These are phyloP conservation scores for Peribatodes rhomboidaria DNA, from an alignment of 2,888 invertebrate species.

Conservation along the genomic window DNA sequence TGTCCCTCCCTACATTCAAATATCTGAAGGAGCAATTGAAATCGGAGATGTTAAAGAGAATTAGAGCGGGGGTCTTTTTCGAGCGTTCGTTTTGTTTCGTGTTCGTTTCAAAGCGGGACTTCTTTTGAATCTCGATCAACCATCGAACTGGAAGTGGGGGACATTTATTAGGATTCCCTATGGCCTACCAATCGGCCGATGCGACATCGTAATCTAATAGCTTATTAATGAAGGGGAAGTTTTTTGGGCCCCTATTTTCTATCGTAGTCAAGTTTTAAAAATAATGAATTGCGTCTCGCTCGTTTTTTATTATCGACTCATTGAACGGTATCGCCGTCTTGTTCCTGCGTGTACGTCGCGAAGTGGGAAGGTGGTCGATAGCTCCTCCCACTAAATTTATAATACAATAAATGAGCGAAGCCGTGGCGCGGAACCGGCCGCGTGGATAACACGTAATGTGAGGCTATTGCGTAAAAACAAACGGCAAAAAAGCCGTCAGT, in stretches of 20 bases:
- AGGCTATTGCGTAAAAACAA: slow-evolving; percentile 82
- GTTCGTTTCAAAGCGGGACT: slow-evolving; percentile 80
- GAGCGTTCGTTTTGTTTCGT: slow-evolving; percentile 83
- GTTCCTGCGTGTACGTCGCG: slow-evolving; percentile 67
- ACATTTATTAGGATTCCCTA: slow-evolving; percentile 85
- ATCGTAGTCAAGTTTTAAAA: slow-evolving; percentile 80
- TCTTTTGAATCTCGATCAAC: slow-evolving; percentile 85
- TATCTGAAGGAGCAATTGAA: slow-evolving; percentile 87
- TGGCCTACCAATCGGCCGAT: slow-evolving; percentile 83
- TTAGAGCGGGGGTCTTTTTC: slow-evolving; percentile 85
- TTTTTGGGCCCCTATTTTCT: slow-evolving; percentile 82
- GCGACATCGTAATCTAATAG: slow-evolving; percentile 85
- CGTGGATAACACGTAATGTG: slow-evolving; percentile 78
- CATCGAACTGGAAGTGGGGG: slow-evolving; percentile 84
- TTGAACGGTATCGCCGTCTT: slow-evolving; percentile 75
- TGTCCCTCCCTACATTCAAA: slow-evolving; percentile 86
- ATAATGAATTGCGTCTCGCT: slow-evolving; percentile 73
- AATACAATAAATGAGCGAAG: slow-evolving; percentile 83
- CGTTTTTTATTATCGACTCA: slow-evolving; percentile 66
- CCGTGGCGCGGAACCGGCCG: slow-evolving; percentile 74
- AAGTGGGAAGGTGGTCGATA: slow-evolving; percentile 77
- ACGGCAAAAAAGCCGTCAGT: slow-evolving; percentile 75
- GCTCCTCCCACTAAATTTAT: slow-evolving; percentile 85
- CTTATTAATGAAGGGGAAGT: slow-evolving; percentile 85
- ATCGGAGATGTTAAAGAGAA: slow-evolving; percentile 87